phyloP scores from a whole-genome alignment of 2,888 invertebrate species.

The Temnothorax unifasciatus region DNA sequence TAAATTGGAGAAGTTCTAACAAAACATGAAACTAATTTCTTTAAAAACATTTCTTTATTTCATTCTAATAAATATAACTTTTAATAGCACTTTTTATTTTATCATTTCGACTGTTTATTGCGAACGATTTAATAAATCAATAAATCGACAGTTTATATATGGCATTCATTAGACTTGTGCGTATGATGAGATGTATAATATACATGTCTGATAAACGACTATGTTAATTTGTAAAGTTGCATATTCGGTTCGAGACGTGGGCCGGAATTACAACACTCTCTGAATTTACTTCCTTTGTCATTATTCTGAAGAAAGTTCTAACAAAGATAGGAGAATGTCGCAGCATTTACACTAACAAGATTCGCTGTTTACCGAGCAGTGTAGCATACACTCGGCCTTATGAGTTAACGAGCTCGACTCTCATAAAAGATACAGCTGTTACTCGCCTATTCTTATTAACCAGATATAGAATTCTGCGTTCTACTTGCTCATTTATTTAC shows the following conservation, averaged over 20 bases:
- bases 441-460: conserved; percentile 6
- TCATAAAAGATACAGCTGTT: conserved; percentile 39
- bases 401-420: conserved; percentile 40
- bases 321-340: conserved; percentile 49
- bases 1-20: conserved; percentile 21
- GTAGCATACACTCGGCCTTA: neutral
- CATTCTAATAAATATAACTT: conserved; percentile 1
- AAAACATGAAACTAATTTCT: conserved; percentile 30
- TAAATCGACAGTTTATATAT: neutral
- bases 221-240: conserved; percentile 54
- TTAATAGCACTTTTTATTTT: neutral
- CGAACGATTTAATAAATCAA: neutral
- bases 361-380: conserved; percentile 38
- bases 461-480: neutral
- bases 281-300: conserved; percentile 37
- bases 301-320: conserved; percentile 52
- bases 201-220: conserved; percentile 44
- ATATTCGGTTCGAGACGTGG: neutral
- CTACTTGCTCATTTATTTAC: conserved; percentile 18
- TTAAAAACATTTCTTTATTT: neutral
- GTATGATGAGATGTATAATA: conserved; percentile 12
- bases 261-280: conserved; percentile 1
- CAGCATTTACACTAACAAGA: conserved; percentile 50
- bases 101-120: neutral
- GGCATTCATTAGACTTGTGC: neutral